Percentiles rank a stretch among this genome's conserved stretches.
Conservation (phyloP, 2,113 vertebrate species). For the Dunckerocampus dactyliophorus region DNA sequence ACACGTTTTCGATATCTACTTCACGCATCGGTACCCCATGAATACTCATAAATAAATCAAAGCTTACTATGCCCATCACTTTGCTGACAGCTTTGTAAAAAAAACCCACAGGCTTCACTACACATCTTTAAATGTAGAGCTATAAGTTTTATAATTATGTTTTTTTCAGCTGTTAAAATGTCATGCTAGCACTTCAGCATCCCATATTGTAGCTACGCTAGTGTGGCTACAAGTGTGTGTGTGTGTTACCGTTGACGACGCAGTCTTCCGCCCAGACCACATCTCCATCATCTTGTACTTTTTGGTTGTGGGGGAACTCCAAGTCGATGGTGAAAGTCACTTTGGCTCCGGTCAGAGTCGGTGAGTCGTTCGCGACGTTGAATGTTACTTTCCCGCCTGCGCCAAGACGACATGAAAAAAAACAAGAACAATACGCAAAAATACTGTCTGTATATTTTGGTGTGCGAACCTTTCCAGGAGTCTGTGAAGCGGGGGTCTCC, state of each 20-base stretch:
- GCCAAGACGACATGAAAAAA: not conserved
- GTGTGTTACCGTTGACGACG: slow-evolving; percentile 74
- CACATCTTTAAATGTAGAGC: too few species aligned
- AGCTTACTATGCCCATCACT: too few species aligned
- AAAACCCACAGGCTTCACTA: too few species aligned
- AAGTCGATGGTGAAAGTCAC: slow-evolving; percentile 83
- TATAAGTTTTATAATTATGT: too few species aligned
- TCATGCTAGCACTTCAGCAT: too few species aligned
- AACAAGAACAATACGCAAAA: not conserved
- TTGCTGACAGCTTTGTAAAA: too few species aligned
- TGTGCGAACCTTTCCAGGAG: slow-evolving; percentile 82
- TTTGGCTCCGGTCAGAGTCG: slow-evolving; percentile 82
- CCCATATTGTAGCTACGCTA: too few species aligned
- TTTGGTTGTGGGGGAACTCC: slow-evolving; percentile 80
- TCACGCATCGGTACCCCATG: too few species aligned
- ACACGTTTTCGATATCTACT: too few species aligned
- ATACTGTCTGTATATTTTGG: not conserved
- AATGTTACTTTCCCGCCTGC: slow-evolving; percentile 81
- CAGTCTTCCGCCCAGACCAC: slow-evolving; percentile 80
- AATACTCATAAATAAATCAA: too few species aligned
- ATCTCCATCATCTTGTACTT: slow-evolving; percentile 71
- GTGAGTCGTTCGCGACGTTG: slow-evolving; percentile 82
- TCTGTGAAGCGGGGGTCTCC: slow-evolving; percentile 59
- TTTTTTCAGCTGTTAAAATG: too few species aligned
- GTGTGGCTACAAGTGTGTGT: not conserved